Evolutionary conservation across 2,113 vertebrate species (phyloP), one percentile per base, ranked within the genome.

Genomic region (Hipposideros armiger): DNA sequence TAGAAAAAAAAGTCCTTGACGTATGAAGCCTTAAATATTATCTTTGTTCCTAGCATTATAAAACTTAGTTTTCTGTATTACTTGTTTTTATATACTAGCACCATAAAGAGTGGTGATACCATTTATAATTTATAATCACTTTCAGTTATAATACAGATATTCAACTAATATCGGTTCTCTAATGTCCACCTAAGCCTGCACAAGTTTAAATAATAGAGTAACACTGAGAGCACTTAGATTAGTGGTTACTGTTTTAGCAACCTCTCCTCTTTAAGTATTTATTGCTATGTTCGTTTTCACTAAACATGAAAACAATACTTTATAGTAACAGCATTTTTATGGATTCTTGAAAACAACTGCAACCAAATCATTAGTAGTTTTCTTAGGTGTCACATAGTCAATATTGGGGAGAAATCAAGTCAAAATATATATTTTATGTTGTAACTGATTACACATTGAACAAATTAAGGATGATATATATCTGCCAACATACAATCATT

Each of bases 231-330:
- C 5, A n/a, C 58, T 95, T 95, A 82, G 9, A 67, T 94, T 69
- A 93, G 66, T 89, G 4, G 26, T 56, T 87, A 84, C 9, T 5
- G 2, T 92, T 60, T 91, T 87, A 81, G 83, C 24, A 96, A 40
- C 36, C 20, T 87, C 28, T 89, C 13, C 30, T 86, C 28, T 72
- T 80, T 17, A 45, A 19, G 10, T 81, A 78, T 90, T 87, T 95
- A 70, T 95, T 85, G 62, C 26, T 14, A 36, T 16, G 7, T 84
- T 97, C 8, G 0, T 74, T 96, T 97, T 95, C 13, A 81, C 86
- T 95, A 80, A 91, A 94, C 16, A n/a, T 26, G 32, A 64, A 73
- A 40, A 50, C 0, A 5, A 15, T 64, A 69, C 32, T 52, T 40
- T 50, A 84, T 50, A 4, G 24, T 90, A 96, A 42, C 0, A 5